Evolutionary conservation across 2,888 invertebrate species (phyloP).

Genomic region (Agrotis clavis): DNA sequence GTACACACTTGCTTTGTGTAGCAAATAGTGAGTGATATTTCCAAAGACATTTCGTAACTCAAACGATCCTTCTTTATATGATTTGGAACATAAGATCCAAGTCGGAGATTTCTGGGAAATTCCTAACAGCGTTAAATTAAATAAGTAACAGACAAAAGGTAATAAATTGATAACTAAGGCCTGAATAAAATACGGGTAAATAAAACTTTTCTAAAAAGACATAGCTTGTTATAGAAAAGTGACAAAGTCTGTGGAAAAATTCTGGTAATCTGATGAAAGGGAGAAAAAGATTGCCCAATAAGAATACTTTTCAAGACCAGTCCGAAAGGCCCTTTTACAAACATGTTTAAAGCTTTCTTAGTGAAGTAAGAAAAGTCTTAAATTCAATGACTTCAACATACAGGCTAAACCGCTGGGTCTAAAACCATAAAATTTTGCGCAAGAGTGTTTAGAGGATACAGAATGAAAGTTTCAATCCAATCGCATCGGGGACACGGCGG

Average conservation of each 20-base stretch:
- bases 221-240: conserved; percentile 14
- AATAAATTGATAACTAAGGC: conserved; percentile 37
- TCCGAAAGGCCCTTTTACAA: not conserved
- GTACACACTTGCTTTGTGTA: too few species aligned
- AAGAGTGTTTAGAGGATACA: not conserved
- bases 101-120: conserved; percentile 21
- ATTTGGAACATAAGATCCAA: conserved; percentile 19
- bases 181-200: conserved; percentile 23
- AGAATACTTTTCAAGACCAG: conserved; percentile 11
- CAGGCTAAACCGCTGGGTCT: not conserved
- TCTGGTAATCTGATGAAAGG: not conserved
- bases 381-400: not conserved
- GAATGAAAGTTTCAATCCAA: too few species aligned
- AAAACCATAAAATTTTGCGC: not conserved
- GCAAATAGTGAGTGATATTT: not conserved
- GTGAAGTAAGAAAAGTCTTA: not conserved
- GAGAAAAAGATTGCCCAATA: conserved; percentile 1
- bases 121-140: conserved; percentile 34
- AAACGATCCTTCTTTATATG: conserved; percentile 16
- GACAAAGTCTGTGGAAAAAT: not conserved
- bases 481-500: too few species aligned
- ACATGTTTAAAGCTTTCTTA: not conserved
- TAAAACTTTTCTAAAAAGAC: not conserved
- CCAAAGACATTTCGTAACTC: not conserved
- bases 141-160: conserved; percentile 36